Conservation (phyloP, 2,888 invertebrate species). For the Poecilobothrus nobilitatus region DNA sequence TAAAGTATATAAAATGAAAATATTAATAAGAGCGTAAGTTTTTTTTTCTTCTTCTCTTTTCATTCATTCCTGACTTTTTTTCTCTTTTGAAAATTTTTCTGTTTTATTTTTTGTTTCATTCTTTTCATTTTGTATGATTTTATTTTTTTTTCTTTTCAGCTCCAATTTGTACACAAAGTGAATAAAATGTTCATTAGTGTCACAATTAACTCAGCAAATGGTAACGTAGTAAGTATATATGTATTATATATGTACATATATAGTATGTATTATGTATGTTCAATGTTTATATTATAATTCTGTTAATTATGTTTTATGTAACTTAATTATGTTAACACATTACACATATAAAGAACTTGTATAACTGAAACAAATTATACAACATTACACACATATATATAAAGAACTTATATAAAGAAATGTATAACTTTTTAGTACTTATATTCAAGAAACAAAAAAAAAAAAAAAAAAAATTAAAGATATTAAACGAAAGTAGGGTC, state of each 20-base stretch:
- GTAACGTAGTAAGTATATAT: neutral
- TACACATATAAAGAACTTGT: neutral
- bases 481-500: no score
- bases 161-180: neutral
- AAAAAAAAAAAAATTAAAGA: no score
- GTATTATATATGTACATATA: no score
- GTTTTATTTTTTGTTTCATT: neutral
- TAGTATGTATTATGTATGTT: no score
- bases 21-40: neutral
- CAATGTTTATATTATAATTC: neutral
- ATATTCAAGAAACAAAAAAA: no score
- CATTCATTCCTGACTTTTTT: no score
- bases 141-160: neutral
- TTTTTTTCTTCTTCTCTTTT: neutral
- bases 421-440: no score
- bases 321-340: slow-evolving; percentile 1
- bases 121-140: neutral
- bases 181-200: slow-evolving; percentile 3
- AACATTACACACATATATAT: no score
- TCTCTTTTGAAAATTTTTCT: no score
- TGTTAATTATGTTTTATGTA: slow-evolving; percentile 3
- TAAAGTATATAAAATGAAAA: neutral
- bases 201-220: neutral
- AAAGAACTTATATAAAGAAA: no score
- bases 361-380: no score